Evolutionary conservation across 35 echinoderm and acorn worm species (phyloP).

Genomic region (Holothuria glaberrima): DNA sequence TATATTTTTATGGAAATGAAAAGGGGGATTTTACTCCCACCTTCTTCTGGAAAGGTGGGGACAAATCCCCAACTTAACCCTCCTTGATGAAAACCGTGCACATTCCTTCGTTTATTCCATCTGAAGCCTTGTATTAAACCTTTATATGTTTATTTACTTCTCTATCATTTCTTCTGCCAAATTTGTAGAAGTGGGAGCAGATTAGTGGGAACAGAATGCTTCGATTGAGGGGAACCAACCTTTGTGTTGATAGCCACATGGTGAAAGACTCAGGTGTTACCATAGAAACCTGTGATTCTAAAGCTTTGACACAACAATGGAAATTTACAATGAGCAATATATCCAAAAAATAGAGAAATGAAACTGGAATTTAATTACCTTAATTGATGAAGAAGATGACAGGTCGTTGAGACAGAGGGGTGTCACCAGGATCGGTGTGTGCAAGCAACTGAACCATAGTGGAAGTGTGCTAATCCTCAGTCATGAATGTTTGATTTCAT

Average conservation of each 20-base stretch:
- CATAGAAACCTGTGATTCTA: constrained; percentile 71
- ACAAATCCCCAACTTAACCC: too few relatives aligned
- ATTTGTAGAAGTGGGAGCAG: constrained; percentile 94
- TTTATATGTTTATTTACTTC: neutral
- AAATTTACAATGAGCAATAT: constrained; percentile 89
- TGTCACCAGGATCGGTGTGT: too few relatives aligned
- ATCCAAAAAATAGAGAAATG: constrained; percentile 6
- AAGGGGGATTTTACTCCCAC: too few relatives aligned
- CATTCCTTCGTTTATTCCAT: neutral
- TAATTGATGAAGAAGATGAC: neutral
- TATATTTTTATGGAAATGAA: too few relatives aligned
- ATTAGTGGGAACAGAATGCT: constrained; percentile 67
- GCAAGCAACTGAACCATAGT: too few relatives aligned
- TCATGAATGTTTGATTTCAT: too few relatives aligned
- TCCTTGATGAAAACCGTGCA: too few relatives aligned
- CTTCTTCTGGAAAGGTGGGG: too few relatives aligned
- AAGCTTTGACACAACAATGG: constrained; percentile 86
- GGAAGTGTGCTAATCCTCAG: too few relatives aligned
- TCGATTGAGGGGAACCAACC: constrained; percentile 57
- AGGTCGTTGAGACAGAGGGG: too few relatives aligned
- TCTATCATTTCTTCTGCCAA: neutral
- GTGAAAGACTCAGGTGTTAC: constrained; percentile 64
- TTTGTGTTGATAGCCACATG: constrained; percentile 89
- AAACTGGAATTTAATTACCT: neutral
- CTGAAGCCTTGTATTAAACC: too few relatives aligned